phyloP scores from a whole-genome alignment of 2,888 invertebrate genomes.

The Drosophila robusta region DNA sequence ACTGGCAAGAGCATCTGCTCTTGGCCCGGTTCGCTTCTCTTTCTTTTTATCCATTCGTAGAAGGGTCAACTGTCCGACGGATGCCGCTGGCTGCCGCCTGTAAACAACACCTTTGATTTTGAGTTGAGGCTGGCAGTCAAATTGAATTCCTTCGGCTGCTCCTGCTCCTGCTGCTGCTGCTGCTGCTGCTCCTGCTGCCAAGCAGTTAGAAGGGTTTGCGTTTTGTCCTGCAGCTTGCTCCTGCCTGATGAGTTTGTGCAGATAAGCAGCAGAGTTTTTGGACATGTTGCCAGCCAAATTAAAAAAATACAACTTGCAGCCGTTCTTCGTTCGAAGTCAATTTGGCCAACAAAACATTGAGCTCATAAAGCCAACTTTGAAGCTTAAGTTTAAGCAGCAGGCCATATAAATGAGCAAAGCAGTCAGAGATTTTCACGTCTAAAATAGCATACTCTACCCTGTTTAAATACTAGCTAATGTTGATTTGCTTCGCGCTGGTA shows the following conservation, averaged over 20 bases:
- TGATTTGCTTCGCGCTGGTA: no score
- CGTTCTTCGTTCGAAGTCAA: constrained; percentile 43
- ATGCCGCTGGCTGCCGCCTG: constrained; percentile 57
- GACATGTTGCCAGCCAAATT: constrained; percentile 36
- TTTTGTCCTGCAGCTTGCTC: constrained; percentile 46
- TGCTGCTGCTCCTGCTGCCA: constrained; percentile 6
- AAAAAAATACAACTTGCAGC: constrained; percentile 57
- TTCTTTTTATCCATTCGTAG: constrained; percentile 49
- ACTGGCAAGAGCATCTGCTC: constrained; percentile 79
- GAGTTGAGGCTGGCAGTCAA: constrained; percentile 57
- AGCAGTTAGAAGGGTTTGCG: constrained; percentile 59
- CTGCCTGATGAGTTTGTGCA: constrained; percentile 35
- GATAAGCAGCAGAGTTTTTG: constrained; percentile 40
- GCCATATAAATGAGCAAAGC: not conserved
- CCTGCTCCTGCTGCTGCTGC: constrained; percentile 1
- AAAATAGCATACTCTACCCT: no score
- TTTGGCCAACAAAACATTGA: constrained; percentile 51
- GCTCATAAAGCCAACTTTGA: constrained; percentile 1
- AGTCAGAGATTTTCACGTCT: no score
- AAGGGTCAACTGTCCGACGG: constrained; percentile 75
- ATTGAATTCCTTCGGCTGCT: constrained; percentile 63
- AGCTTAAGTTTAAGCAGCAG: not conserved
- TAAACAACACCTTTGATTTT: constrained; percentile 82
- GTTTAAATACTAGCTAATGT: no score
- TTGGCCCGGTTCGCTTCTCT: constrained; percentile 28